Percentiles rank a stretch among this genome's conserved stretches.
These are phyloP conservation scores for Petromus typicus DNA, from an alignment of 2,113 vertebrate genomes.

Conservation along the genomic window DNA sequence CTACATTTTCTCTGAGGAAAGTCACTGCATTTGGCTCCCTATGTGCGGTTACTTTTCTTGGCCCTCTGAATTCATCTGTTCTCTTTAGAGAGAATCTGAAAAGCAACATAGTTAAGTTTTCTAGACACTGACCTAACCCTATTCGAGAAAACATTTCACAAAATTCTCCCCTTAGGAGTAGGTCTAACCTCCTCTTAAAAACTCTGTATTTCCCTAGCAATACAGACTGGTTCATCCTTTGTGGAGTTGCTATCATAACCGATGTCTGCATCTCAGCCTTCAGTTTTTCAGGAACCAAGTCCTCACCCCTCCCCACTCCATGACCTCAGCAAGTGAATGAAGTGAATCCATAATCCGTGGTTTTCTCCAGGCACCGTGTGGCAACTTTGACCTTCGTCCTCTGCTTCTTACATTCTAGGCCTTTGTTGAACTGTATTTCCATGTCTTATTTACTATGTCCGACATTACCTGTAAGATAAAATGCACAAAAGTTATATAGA, in stretches of 20 bases:
- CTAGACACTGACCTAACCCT: not conserved
- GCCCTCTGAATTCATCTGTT: not conserved
- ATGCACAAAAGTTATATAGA: not conserved
- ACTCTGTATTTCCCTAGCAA: not conserved
- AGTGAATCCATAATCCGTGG: no score
- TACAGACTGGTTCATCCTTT: not conserved
- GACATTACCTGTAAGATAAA: not conserved
- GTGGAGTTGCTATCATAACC: not conserved
- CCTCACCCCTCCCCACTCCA: not conserved
- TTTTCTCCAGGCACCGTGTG: not conserved
- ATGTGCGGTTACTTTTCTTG: not conserved
- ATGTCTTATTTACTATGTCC: not conserved
- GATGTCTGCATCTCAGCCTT: not conserved
- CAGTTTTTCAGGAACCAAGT: not conserved
- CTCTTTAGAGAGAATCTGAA: not conserved
- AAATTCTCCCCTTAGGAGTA: not conserved
- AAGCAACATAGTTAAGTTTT: not conserved
- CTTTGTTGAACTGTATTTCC: not conserved
- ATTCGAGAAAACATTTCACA: not conserved
- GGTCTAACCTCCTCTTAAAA: not conserved
- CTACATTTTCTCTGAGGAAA: not conserved
- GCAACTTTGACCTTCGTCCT: not conserved
- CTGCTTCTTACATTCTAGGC: not conserved
- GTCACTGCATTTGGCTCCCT: not conserved
- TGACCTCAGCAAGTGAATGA: not conserved